These are phyloP conservation scores for Oophaga sylvatica DNA, from an alignment of 2,797 vertebrate genomes.

Conservation along the genomic window DNA sequence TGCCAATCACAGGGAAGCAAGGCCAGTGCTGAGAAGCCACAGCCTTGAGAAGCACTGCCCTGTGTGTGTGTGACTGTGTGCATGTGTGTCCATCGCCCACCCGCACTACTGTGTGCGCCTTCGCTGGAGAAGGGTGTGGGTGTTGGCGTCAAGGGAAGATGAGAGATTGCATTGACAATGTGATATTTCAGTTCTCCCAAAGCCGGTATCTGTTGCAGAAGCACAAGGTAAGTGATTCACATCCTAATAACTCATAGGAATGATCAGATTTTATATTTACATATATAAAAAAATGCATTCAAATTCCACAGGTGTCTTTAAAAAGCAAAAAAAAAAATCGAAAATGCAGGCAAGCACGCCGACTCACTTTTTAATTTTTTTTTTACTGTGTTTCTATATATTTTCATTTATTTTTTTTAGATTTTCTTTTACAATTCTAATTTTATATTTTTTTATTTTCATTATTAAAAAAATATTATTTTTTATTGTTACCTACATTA, in stretches of 20 bases:
- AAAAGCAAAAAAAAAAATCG: background rate
- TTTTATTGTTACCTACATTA: too few species aligned
- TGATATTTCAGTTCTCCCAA: background rate
- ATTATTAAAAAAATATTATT: too few species aligned
- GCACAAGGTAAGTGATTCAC: constrained; percentile 23
- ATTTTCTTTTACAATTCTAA: too few species aligned
- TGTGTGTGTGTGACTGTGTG: constrained; percentile 17
- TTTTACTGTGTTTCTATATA: too few species aligned
- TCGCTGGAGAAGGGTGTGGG: constrained; percentile 25
- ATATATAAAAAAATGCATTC: background rate
- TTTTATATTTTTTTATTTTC: background rate
- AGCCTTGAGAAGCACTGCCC: constrained; percentile 1
- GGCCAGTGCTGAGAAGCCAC: constrained; percentile 42
- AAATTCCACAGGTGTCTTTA: constrained; percentile 29
- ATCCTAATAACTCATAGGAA: background rate
- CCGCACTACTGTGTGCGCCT: constrained; percentile 27
- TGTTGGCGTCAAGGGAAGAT: constrained; percentile 39
- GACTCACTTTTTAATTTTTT: background rate
- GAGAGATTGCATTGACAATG: constrained; percentile 20
- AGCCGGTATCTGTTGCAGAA: background rate
- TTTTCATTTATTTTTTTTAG: too few species aligned
- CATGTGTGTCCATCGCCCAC: background rate
- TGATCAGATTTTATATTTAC: background rate
- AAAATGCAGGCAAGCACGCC: background rate
- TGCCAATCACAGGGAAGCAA: constrained; percentile 55